phyloP scores from a whole-genome alignment of 2,113 vertebrate genomes.

The Crotalus viridis region DNA sequence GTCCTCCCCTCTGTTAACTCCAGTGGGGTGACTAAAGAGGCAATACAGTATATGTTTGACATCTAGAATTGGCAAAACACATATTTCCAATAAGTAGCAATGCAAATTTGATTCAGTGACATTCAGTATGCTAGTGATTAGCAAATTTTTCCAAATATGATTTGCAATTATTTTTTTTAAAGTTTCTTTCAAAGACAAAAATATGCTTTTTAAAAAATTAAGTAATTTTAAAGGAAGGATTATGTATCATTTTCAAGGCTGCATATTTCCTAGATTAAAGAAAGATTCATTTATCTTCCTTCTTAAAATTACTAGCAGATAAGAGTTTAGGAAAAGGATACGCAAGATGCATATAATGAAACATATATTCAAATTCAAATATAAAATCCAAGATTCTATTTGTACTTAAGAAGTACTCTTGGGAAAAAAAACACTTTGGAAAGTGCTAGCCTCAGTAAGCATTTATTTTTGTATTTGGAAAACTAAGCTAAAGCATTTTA shows the following conservation, averaged over 20 bases:
- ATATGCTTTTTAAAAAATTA: background rate
- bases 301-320: background rate
- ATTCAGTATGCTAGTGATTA: background rate
- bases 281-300: background rate
- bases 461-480: background rate
- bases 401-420: background rate
- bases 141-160: background rate
- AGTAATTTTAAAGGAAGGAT: background rate
- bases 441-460: background rate
- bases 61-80: background rate
- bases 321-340: background rate
- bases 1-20: background rate
- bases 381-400: background rate
- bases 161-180: background rate
- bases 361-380: background rate
- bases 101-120: background rate
- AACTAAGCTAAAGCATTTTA: background rate
- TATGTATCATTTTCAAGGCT: background rate
- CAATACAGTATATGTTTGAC: background rate
- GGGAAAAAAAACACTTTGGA: background rate
- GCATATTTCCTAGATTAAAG: background rate
- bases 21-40: background rate
- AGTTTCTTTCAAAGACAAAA: background rate
- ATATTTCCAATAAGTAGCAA: background rate
- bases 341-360: background rate